Percentiles rank a stretch among this genome's conserved stretches.
Evolutionary conservation across 2,797 vertebrate genomes (phyloP).

Genomic region (Mastacembelus armatus): DNA sequence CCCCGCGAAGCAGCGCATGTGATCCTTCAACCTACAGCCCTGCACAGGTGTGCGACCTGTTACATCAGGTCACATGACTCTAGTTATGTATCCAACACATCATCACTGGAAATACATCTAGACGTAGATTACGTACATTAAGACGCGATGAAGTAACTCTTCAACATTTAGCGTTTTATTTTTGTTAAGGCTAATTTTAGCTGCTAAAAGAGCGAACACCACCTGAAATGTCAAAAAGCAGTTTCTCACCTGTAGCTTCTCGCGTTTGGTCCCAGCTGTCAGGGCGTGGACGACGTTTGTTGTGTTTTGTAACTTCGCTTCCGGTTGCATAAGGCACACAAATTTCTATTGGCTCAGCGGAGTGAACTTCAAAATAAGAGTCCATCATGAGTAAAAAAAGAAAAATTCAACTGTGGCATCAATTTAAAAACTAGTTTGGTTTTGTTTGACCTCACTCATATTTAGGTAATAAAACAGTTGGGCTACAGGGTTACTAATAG

Average conservation of each 20-base stretch:
- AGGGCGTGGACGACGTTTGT: neutral
- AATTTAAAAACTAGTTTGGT: no score
- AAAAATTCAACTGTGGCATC: neutral
- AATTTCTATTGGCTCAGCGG: conserved; percentile 57
- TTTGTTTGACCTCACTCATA: no score
- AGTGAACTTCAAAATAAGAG: conserved; percentile 58
- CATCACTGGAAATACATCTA: neutral
- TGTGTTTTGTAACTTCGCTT: conserved; percentile 38
- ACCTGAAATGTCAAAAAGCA: no score
- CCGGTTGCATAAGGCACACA: conserved; percentile 32
- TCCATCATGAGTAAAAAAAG: neutral
- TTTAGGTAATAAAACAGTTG: no score
- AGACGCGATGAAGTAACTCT: rapidly evolving
- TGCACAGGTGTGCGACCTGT: neutral
- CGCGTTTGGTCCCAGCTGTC: neutral
- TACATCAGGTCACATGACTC: neutral
- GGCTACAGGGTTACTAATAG: no score
- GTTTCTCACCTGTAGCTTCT: conserved; percentile 24
- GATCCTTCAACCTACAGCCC: no score
- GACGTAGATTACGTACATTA: neutral
- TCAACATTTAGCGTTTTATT: rapidly evolving
- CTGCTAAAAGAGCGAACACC: no score
- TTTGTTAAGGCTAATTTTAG: neutral
- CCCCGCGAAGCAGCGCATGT: no score
- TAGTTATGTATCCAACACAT: neutral